Evolutionary conservation across 1,140 invertebrate species (phyloP), one percentile per base, ranked within the genome.

Genomic region (Globodera rostochiensis): DNA sequence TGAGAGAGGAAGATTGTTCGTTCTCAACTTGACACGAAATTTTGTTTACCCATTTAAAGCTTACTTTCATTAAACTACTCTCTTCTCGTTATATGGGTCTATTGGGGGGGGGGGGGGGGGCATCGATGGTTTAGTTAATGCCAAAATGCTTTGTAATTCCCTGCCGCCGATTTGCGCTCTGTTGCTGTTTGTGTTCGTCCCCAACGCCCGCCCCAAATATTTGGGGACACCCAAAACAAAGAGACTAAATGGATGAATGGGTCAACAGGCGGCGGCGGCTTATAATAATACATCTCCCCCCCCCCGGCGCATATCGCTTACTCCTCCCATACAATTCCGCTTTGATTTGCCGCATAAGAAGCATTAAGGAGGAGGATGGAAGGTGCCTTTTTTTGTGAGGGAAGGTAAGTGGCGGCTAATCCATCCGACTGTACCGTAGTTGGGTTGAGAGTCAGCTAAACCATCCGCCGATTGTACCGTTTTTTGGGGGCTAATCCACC

Each of bases 121-220:
- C 36, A 2, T 36, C 36, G 36, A 36, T 36, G 36, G 36, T 36
- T 36, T 36, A 36, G 36, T 36, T 36, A 36, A 36, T 2, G 36
- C 36, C 36, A 2, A 36, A 36, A 3, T 36, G 36, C 36, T 36
- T 36, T 36, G 36, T 36, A 36, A 36, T 36, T 36, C 3, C 36
- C 36, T 36, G 36, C 36, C 36, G 36, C 36, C 1, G 36, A 36
- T 36, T 36, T 36, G 36, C 46, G 7, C 7, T 71, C 47, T 71
- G 8, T 73, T n/a, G 92, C 57, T 19, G 57, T 64, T 64, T 64
- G 57, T 19, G 57, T 64, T 64, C 19, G 57, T 19, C 57, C 57
- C 57, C 57, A 64, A 64, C 11, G 13, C 57, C 57, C 57, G 5
- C 6, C 57, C 19, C 1, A 19, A 53, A 53, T 53, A 53, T 53